Evolutionary conservation across 2,113 vertebrate genomes (phyloP), one percentile per base, ranked within the genome.

Genomic region (Centrocercus urophasianus): DNA sequence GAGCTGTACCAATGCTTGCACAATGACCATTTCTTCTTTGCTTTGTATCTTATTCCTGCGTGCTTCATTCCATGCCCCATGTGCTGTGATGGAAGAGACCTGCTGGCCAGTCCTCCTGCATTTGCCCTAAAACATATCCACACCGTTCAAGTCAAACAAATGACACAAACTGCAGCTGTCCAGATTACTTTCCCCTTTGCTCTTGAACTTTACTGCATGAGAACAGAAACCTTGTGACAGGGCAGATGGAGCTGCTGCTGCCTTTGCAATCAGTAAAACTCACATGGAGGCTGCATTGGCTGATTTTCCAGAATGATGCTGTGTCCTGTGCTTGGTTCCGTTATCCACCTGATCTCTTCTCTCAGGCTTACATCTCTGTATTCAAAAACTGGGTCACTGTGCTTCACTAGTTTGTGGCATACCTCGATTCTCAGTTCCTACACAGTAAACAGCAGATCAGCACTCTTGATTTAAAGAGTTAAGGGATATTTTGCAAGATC

Each of bases 251-350:
- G 16, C 36, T 94, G 70, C 30, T 91, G 57, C 78, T 91, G 63
- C 54, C 43, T 89, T 47, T 89, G 85, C 64, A 34, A 6, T 28
- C 36, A 18, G 4, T 65, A 45, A 63, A 43, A 24, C 30, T 71
- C 20, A 30, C 0, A 0, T 32, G 74, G 54, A 73, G 47, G 45
- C 52, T 81, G 36, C 0, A 0, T 57, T 34, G 47, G 40, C 56
- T 42, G 40, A 19, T 86, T 80, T 63, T 64, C 76, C 72, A 2
- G 1, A 15, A 52, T 63, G 21, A 63, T 52, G 12, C 27, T 22
- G 3, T 30, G 61, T 67, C 59, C 76, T 24, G 1, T 73, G 45
- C 21, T 65, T 38, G 6, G 21, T 85, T 34, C 43, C 24, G 5
- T 83, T n/a, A 70, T 40, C 76, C 43, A 69, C 13, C 7, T 32